A percentile compares a stretch with the other conserved stretches of the same genome.
Conservation (phyloP, 2,797 vertebrate species). For the Sebastes minor region DNA sequence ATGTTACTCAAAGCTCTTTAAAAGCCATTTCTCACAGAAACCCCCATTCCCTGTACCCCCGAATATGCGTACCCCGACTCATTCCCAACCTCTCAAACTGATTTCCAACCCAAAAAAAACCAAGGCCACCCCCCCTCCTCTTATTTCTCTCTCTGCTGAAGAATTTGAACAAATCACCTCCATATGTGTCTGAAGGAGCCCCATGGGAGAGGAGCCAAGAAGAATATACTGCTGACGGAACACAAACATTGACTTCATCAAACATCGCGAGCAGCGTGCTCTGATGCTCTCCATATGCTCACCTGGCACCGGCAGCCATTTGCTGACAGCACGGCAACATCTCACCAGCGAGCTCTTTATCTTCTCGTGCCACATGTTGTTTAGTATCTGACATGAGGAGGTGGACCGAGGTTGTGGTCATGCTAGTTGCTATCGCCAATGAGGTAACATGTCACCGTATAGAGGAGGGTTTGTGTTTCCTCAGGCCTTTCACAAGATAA, state of each 20-base stretch:
- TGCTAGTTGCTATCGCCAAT: slow-evolving; percentile 3
- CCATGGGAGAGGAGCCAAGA: slow-evolving; percentile 67
- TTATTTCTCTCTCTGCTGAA: slow-evolving; percentile 57
- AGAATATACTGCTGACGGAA: slow-evolving; percentile 77
- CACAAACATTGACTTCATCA: slow-evolving; percentile 78
- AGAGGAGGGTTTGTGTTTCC: neutral
- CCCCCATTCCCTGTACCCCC: neutral
- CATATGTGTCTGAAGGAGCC: slow-evolving; percentile 77
- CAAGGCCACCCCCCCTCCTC: slow-evolving; percentile 28
- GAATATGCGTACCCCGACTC: slow-evolving; percentile 31
- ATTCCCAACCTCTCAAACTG: slow-evolving; percentile 32
- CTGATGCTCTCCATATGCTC: slow-evolving; percentile 72
- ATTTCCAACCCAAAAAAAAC: slow-evolving; percentile 57
- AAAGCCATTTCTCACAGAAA: slow-evolving; percentile 30
- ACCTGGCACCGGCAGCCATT: slow-evolving; percentile 56
- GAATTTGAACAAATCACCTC: slow-evolving; percentile 78
- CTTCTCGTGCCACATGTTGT: slow-evolving; percentile 38
- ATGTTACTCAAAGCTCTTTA: slow-evolving; percentile 21
- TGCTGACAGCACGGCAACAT: slow-evolving; percentile 49
- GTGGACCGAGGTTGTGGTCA: neutral
- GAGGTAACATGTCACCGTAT: neutral
- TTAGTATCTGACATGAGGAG: slow-evolving; percentile 20
- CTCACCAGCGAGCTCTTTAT: slow-evolving; percentile 46
- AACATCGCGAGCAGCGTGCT: slow-evolving; percentile 51
- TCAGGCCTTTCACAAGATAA: slow-evolving; percentile 4